phyloP scores from a whole-genome alignment of 2,113 vertebrate genomes.

The Tenrec ecaudatus region DNA sequence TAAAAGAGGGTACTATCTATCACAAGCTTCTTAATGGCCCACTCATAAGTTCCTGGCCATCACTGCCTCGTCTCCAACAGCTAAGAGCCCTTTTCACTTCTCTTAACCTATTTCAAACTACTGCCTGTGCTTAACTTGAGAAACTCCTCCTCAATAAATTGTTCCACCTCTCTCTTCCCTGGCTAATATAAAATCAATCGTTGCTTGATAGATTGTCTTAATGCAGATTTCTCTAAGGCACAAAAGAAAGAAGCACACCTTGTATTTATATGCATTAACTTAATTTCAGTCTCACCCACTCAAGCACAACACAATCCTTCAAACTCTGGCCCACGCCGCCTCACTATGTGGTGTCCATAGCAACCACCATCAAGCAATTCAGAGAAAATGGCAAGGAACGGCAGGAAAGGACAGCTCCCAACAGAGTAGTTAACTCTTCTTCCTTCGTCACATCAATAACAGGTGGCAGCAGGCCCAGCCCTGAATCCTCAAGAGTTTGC shows the following conservation, averaged over 20 bases:
- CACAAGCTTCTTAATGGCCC: conserved; percentile 39
- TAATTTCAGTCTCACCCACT: conserved; percentile 86
- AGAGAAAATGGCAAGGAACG: conserved; percentile 77
- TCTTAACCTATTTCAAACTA: conserved; percentile 71
- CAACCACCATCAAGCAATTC: conserved; percentile 80
- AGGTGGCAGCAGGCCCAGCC: conserved; percentile 13
- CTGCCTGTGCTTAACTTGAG: conserved; percentile 68
- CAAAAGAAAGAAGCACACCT: conserved; percentile 77
- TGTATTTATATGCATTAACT: conserved; percentile 84
- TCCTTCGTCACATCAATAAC: conserved; percentile 37
- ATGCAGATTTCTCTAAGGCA: conserved; percentile 70
- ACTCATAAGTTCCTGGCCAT: conserved; percentile 36
- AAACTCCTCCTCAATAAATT: conserved; percentile 49
- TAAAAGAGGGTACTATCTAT: conserved; percentile 20
- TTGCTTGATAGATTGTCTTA: conserved; percentile 74
- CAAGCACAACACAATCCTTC: conserved; percentile 82
- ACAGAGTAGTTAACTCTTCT: conserved; percentile 47
- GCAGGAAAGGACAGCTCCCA: conserved; percentile 77
- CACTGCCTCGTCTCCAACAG: conserved; percentile 48
- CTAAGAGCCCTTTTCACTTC: conserved; percentile 64
- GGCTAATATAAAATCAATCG: conserved; percentile 76
- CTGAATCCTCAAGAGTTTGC: conserved; percentile 35
- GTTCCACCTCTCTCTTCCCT: conserved; percentile 58
- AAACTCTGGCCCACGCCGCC: conserved; percentile 81
- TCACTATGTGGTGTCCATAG: conserved; percentile 85